These are phyloP conservation scores for Formica aserva DNA, from an alignment of 2,888 invertebrate genomes.

Conservation along the genomic window DNA sequence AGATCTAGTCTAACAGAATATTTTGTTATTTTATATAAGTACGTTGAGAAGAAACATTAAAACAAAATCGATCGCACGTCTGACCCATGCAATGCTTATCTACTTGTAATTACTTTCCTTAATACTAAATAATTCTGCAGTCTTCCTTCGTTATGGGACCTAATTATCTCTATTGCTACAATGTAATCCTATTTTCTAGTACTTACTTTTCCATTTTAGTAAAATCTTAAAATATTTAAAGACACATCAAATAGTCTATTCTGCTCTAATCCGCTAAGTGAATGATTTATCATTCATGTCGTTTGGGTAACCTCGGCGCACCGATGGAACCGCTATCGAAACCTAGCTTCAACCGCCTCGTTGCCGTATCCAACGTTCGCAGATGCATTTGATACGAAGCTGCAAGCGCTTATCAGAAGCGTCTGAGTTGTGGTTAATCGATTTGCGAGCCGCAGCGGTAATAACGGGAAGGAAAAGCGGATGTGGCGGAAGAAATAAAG, in stretches of 20 bases:
- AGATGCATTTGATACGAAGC: slow-evolving; percentile 39
- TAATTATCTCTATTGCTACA: background rate
- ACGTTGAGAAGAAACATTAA: background rate
- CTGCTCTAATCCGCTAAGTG: slow-evolving; percentile 46
- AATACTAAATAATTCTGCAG: slow-evolving; percentile 15
- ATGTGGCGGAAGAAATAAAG: slow-evolving; percentile 20
- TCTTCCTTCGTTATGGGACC: background rate
- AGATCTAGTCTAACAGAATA: background rate
- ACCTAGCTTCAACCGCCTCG: slow-evolving; percentile 18
- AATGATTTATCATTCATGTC: slow-evolving; percentile 49
- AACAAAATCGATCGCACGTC: background rate
- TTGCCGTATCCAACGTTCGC: slow-evolving; percentile 12
- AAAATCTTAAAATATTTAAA: background rate
- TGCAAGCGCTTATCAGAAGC: slow-evolving; percentile 52
- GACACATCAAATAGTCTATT: slow-evolving; percentile 13
- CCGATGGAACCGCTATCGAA: slow-evolving; percentile 49
- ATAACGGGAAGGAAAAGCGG: slow-evolving; percentile 52
- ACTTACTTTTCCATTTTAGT: background rate
- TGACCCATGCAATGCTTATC: background rate
- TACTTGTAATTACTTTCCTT: background rate
- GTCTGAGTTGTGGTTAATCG: slow-evolving; percentile 59
- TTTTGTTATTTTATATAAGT: background rate
- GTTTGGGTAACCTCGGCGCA: slow-evolving; percentile 41
- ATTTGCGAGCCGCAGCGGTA: slow-evolving; percentile 50
- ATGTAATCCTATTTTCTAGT: slow-evolving; percentile 17